Evolutionary conservation across 2,113 vertebrate species (phyloP).

Genomic region (Gymnarchus niloticus): DNA sequence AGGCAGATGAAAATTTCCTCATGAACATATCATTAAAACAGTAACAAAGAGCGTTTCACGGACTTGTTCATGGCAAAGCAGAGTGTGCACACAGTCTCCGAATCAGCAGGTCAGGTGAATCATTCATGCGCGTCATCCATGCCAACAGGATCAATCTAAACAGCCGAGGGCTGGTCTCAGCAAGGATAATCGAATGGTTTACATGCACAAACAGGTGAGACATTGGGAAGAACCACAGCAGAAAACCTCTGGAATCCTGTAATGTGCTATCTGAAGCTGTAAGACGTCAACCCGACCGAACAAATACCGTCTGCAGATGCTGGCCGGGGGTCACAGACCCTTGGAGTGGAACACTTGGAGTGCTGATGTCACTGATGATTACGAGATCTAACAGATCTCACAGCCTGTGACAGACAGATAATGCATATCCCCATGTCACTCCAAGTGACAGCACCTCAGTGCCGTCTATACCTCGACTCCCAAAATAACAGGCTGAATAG

Average conservation of each 20-base stretch:
- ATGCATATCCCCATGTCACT: neutral
- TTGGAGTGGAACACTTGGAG: neutral
- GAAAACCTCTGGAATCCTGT: neutral
- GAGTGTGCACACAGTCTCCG: neutral
- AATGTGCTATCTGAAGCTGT: too few relatives aligned
- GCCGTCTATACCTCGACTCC: neutral
- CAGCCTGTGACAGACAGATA: neutral
- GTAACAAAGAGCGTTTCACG: conserved; percentile 15
- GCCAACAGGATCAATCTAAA: neutral
- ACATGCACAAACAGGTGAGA: neutral
- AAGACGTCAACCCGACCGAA: too few relatives aligned
- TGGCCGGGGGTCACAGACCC: neutral
- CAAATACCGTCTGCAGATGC: neutral
- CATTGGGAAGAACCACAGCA: neutral
- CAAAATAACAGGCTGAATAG: neutral
- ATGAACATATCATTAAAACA: conserved; percentile 37
- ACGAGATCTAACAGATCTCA: neutral
- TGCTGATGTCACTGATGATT: neutral
- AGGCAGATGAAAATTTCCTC: conserved; percentile 20
- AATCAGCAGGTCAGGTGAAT: neutral
- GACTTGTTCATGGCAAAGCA: neutral
- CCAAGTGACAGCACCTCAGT: neutral
- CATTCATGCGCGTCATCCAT: neutral
- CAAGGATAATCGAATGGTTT: neutral
- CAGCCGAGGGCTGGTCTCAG: neutral